Conservation (phyloP, 2,113 vertebrate species). For the Acrocephalus arundinaceus region DNA sequence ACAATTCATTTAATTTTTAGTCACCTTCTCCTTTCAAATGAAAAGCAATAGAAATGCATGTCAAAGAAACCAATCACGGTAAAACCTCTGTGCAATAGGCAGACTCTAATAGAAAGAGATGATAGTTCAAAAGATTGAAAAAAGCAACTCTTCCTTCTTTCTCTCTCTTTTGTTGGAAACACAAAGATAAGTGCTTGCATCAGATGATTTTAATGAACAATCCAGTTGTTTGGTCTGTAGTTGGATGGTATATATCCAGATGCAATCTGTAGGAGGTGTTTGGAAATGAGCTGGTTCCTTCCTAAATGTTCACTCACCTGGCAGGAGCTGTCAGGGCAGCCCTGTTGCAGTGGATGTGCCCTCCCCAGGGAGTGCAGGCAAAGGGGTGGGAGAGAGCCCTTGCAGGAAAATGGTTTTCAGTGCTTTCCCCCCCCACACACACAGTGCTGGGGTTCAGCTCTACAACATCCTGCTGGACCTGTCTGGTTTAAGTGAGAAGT, state of each 20-base stretch:
- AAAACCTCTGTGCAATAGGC: slow-evolving; percentile 51
- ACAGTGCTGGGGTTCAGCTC: background rate
- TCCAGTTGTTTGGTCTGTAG: slow-evolving; percentile 19
- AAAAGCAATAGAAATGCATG: slow-evolving; percentile 50
- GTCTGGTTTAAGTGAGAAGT: background rate
- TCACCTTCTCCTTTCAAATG: slow-evolving; percentile 61
- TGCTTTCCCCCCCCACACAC: background rate
- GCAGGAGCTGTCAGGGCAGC: background rate
- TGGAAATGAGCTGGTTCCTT: background rate
- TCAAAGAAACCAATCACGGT: slow-evolving; percentile 61
- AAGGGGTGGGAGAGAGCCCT: background rate
- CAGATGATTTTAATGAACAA: slow-evolving; percentile 48
- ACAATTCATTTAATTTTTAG: slow-evolving; percentile 72
- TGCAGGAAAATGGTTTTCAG: background rate
- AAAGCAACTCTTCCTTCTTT: background rate
- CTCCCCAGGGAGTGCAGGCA: background rate
- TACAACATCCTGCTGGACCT: background rate
- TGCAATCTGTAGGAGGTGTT: background rate
- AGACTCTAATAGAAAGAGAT: slow-evolving; percentile 41
- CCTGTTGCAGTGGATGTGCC: background rate
- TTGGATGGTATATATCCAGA: background rate
- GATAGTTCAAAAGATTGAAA: slow-evolving; percentile 43
- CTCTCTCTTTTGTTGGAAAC: slow-evolving; percentile 40
- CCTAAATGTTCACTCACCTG: background rate
- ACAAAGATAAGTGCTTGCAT: slow-evolving; percentile 59